Base-by-base conservation (phyloP, 2,113 vertebrate species). In the Neogale vison region DNA sequence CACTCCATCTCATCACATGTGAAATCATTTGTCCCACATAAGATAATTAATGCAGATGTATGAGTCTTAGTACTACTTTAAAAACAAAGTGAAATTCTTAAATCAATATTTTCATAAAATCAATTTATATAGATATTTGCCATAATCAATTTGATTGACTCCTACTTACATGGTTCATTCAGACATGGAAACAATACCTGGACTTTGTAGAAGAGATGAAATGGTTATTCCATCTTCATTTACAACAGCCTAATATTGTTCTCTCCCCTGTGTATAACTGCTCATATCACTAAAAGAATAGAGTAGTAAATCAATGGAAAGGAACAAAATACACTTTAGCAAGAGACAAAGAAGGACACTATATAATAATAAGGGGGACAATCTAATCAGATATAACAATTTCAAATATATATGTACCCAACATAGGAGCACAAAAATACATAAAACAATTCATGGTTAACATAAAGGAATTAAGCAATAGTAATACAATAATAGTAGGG, bases 1-100 rank as follows among this genome's bases (percentile, higher is more conserved):
- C 99, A 99, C 96, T 99, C 99, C 99, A 99, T 99, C 98, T 99
- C 99, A 6, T 99, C 99, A 50, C 99, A 99, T 99, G 99, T 99
- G 99, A 99, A 99, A 98, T 99, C 99, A 14, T 99, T 99, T n/a
- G 99, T 99, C 26, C 99, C 99, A 15, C 99, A 99, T 95, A 99
- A 98, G 97, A 99, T 98, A 88, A 99, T 99, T 0, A 99, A 99
- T 3, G 99, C 99, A 52, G 99, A 99, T 2, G 99, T 99, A 34
- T 99, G 99, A 39, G 99, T 99, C 98, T 99, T 99, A 29, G 99
- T 99, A 84, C 99, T 99, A 84, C 24, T 9, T 42, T 31, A 92
- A 81, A 79, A 93, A 47, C 1, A 39, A 3, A 5, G n/a, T 0
- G 1, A 86, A 12, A 77, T 26, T 74, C 57, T 84, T 29, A n/a